Evolutionary conservation across 2,888 invertebrate species (phyloP).

Genomic region (Notodonta dromedarius): DNA sequence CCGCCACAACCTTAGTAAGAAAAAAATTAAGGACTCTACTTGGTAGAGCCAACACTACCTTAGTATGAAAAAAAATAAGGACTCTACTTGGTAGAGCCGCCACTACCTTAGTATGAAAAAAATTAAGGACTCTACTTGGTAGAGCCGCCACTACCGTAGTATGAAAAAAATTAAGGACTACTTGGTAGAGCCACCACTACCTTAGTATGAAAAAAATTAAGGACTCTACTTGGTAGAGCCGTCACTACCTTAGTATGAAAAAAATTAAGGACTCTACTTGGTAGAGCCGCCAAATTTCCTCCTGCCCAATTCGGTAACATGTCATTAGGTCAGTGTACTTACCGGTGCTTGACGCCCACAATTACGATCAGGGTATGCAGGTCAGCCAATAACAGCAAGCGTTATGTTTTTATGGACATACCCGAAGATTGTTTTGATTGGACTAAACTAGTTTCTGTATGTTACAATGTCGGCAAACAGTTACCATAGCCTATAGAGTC

Average conservation of each 20-base stretch:
- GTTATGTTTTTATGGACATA: neutral
- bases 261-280: neutral
- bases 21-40: neutral
- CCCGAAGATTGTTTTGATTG: neutral
- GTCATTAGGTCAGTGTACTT: constrained; percentile 33
- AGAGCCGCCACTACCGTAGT: too few species aligned
- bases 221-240: neutral
- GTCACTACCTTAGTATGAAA: too few species aligned
- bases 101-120: too few species aligned
- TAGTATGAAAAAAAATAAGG: too few species aligned
- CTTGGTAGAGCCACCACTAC: neutral
- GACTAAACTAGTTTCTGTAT: too few species aligned
- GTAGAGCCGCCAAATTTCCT: neutral
- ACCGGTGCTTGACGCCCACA: constrained; percentile 26
- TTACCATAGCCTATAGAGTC: too few species aligned
- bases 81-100: neutral
- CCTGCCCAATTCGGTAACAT: constrained; percentile 16
- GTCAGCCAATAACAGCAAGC: neutral
- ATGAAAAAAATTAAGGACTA: neutral
- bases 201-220: too few species aligned
- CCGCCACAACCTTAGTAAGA: too few species aligned
- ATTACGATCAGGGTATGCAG: neutral
- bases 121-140: neutral
- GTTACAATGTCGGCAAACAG: too few species aligned
- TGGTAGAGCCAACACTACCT: too few species aligned